These are phyloP conservation scores for Bradypodion ventrale DNA, from an alignment of 2,797 vertebrate species.

Conservation along the genomic window DNA sequence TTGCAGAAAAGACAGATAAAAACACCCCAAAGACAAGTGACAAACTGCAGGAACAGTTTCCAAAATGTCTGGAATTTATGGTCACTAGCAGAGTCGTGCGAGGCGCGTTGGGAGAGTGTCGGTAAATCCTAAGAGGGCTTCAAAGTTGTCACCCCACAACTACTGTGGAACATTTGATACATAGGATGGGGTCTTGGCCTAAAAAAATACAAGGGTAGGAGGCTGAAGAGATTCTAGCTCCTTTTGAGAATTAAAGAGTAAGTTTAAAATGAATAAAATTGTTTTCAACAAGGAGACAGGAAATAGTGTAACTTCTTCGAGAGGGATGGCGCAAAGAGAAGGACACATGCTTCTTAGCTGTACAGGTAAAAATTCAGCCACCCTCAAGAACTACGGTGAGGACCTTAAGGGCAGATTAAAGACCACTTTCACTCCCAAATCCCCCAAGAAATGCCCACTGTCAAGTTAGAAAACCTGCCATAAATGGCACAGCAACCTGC, in stretches of 20 bases:
- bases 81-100: slow-evolving; percentile 6
- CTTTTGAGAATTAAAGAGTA: neutral
- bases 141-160: neutral
- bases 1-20: slow-evolving; percentile 68
- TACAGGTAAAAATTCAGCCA: slow-evolving; percentile 36
- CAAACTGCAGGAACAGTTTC: slow-evolving; percentile 56
- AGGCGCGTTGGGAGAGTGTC: slow-evolving; percentile 22
- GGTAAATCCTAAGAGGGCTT: neutral
- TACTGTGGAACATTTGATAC: neutral
- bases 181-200: neutral
- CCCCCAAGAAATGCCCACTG: slow-evolving; percentile 1
- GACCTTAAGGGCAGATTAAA: neutral
- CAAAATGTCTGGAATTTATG: slow-evolving; percentile 48
- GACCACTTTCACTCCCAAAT: neutral
- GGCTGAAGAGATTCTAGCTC: slow-evolving; percentile 1
- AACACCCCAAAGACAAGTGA: slow-evolving; percentile 68
- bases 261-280: neutral
- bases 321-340: slow-evolving; percentile 24
- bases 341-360: slow-evolving; percentile 38
- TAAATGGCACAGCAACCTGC: neutral
- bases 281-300: slow-evolving; percentile 35
- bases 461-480: neutral
- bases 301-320: slow-evolving; percentile 19
- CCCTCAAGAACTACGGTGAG: slow-evolving; percentile 25
- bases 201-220: slow-evolving; percentile 30